A percentile compares a stretch with the other conserved stretches of the same genome.
phyloP scores from a whole-genome alignment of 2,797 vertebrate species.

The Silurus lanzhouensis region DNA sequence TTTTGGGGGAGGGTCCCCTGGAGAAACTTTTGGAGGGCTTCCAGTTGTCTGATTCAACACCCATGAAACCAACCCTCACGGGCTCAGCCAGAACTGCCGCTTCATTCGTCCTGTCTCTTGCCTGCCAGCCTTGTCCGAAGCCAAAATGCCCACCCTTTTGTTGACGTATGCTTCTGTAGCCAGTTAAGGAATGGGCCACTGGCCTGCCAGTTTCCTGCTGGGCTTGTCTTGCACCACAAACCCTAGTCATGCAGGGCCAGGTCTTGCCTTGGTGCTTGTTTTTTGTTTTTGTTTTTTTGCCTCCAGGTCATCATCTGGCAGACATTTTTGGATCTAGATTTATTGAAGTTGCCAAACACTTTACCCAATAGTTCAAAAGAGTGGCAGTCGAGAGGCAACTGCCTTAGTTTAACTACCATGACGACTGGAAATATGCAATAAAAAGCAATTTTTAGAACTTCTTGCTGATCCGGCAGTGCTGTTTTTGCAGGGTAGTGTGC shows the following conservation, averaged over 20 bases:
- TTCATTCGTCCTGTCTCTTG: slow-evolving; percentile 17
- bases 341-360: not conserved
- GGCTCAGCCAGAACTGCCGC: slow-evolving; percentile 33
- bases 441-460: not conserved
- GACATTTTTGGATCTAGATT: slow-evolving; percentile 25
- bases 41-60: slow-evolving; percentile 51
- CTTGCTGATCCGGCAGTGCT: not conserved
- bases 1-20: slow-evolving; percentile 31
- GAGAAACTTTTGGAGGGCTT: slow-evolving; percentile 36
- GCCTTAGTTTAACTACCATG: not conserved
- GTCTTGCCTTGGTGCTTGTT: slow-evolving; percentile 6
- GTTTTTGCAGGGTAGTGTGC: too few relatives aligned
- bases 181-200: slow-evolving; percentile 35
- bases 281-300: not conserved
- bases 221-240: slow-evolving; percentile 20
- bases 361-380: slow-evolving; percentile 4
- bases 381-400: not conserved
- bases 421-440: not conserved
- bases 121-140: slow-evolving; percentile 42
- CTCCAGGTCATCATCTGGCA: not conserved
- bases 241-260: slow-evolving; percentile 6
- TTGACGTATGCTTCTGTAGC: slow-evolving; percentile 51
- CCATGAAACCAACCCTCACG: slow-evolving; percentile 51
- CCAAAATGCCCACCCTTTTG: slow-evolving; percentile 45
- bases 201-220: slow-evolving; percentile 46